Percentiles rank a stretch among this genome's conserved stretches.
These are phyloP conservation scores for Clinocottus analis DNA, from an alignment of 2,113 vertebrate species.

Conservation along the genomic window DNA sequence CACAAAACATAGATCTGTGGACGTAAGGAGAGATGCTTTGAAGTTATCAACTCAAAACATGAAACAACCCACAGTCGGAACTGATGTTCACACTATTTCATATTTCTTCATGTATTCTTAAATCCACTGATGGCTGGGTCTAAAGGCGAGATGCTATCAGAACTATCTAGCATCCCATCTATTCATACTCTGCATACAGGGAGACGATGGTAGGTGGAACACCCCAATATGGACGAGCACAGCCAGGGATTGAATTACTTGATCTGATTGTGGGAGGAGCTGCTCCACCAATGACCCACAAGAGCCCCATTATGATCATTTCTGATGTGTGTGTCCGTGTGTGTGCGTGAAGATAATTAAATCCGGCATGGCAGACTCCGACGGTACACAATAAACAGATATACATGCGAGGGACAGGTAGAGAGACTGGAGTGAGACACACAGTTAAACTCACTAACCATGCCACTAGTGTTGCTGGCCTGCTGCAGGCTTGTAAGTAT, in stretches of 20 bases:
- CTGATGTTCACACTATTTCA: constrained; percentile 9
- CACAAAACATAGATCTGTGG: constrained; percentile 7
- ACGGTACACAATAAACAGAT: background rate
- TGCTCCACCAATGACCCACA: background rate
- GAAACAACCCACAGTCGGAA: constrained; percentile 1
- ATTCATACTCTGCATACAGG: too few species aligned
- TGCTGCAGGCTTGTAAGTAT: constrained; percentile 62
- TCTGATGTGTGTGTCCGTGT: background rate
- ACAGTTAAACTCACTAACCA: constrained; percentile 52
- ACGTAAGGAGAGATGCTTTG: background rate
- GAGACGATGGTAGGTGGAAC: too few species aligned
- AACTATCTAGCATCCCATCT: too few species aligned
- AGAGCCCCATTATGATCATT: background rate
- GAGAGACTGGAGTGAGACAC: constrained; percentile 5
- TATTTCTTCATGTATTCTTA: constrained; percentile 19
- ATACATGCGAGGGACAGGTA: background rate
- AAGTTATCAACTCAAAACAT: background rate
- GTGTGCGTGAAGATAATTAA: background rate
- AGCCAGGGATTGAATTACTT: too few species aligned
- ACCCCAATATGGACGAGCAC: background rate
- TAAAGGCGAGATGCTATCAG: too few species aligned
- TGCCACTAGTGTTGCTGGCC: constrained; percentile 48
- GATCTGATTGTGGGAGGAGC: too few species aligned
- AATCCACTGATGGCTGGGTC: background rate
- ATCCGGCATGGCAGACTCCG: background rate